A percentile compares a stretch with the other conserved stretches of the same genome.
phyloP scores from a whole-genome alignment of 2,888 invertebrate species.

The Luffia ferchaultella region DNA sequence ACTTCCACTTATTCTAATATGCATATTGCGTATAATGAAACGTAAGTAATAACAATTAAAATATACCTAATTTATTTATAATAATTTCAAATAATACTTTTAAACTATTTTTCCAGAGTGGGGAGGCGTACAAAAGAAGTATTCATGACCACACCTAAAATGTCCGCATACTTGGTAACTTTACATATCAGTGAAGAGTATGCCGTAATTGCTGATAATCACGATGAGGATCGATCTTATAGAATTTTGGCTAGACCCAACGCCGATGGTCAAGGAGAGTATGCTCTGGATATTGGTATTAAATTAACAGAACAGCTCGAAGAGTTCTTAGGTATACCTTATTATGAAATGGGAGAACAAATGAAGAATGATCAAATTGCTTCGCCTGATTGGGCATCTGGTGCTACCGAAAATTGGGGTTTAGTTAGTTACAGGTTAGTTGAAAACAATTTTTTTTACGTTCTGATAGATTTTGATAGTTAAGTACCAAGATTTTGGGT shows the following conservation, averaged over 20 bases:
- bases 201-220: slow-evolving; percentile 39
- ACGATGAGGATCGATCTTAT: slow-evolving; percentile 29
- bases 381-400: slow-evolving; percentile 55
- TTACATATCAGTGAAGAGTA: slow-evolving; percentile 64
- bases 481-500: not conserved
- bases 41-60: slow-evolving; percentile 23
- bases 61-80: too few relatives aligned
- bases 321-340: slow-evolving; percentile 40
- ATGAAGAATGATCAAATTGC: slow-evolving; percentile 57
- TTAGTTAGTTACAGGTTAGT: slow-evolving; percentile 49
- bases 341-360: slow-evolving; percentile 38
- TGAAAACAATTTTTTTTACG: not conserved
- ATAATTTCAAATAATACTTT: not conserved
- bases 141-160: slow-evolving; percentile 69
- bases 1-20: slow-evolving; percentile 45
- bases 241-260: slow-evolving; percentile 47
- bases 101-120: not conserved
- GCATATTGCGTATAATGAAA: slow-evolving; percentile 21
- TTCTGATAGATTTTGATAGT: not conserved
- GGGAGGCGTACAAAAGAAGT: slow-evolving; percentile 36
- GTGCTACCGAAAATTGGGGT: slow-evolving; percentile 59
- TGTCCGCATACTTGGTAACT: slow-evolving; percentile 88
- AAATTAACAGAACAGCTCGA: slow-evolving; percentile 45
- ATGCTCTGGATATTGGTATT: slow-evolving; percentile 49
- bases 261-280: slow-evolving; percentile 43